These are phyloP conservation scores for Drosophila basisetae DNA, from an alignment of 2,888 invertebrate genomes.

Conservation along the genomic window DNA sequence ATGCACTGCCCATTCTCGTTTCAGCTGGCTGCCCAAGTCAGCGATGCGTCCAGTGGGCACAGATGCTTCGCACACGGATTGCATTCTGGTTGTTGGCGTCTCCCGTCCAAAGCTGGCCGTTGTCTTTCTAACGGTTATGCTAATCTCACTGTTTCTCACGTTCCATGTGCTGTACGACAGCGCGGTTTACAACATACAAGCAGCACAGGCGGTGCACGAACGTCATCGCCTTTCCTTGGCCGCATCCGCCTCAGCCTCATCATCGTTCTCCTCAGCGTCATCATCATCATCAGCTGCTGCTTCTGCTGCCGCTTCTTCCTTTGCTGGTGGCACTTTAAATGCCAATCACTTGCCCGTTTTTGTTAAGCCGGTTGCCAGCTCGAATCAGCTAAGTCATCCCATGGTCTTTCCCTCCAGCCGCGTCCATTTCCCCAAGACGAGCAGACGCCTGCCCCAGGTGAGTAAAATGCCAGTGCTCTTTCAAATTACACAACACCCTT, in stretches of 20 bases:
- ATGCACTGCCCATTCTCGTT: conserved; percentile 4
- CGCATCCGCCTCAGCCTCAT: conserved; percentile 47
- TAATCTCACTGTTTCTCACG: conserved; percentile 93
- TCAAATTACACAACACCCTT: background rate
- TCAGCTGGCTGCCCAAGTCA: conserved; percentile 92
- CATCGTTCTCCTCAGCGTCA: conserved; percentile 21
- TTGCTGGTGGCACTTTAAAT: conserved; percentile 1
- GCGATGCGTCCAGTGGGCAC: conserved; percentile 93
- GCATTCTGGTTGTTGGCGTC: conserved; percentile 93
- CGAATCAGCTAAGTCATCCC: conserved; percentile 85
- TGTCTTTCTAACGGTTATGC: conserved; percentile 90
- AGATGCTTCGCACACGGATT: conserved; percentile 91
- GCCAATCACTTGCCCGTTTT: conserved; percentile 81
- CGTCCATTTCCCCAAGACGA: conserved; percentile 88
- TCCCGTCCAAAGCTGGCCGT: conserved; percentile 94
- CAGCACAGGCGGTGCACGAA: conserved; percentile 88
- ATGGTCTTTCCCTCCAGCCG: conserved; percentile 86
- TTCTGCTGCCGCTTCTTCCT: conserved; percentile 7
- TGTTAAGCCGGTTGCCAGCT: conserved; percentile 73
- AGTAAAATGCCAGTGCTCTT: conserved; percentile 39
- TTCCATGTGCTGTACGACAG: conserved; percentile 94
- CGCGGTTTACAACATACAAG: conserved; percentile 92
- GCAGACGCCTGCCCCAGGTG: conserved; percentile 88
- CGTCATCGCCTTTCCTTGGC: conserved; percentile 85
- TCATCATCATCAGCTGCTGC: conserved; percentile 5